phyloP scores from a whole-genome alignment of 2,113 vertebrate species.

The Phycodurus eques region DNA sequence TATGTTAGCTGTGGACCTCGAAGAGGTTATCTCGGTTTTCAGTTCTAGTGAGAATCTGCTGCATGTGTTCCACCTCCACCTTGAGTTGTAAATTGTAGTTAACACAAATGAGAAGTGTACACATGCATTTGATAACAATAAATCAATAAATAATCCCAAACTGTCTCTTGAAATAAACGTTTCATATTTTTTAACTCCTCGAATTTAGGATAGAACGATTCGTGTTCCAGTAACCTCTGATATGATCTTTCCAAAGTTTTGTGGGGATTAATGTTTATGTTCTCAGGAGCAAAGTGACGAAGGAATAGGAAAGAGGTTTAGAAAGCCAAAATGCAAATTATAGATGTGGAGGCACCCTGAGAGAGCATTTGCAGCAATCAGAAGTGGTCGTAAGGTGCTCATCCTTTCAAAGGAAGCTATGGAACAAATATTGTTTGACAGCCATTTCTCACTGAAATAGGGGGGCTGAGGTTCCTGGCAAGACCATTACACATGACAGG shows the following conservation, averaged over 20 bases:
- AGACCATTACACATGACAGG: background rate
- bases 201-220: no score
- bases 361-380: background rate
- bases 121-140: background rate
- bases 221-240: no score
- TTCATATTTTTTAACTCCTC: background rate
- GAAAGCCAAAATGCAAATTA: background rate
- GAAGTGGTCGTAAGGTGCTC: background rate
- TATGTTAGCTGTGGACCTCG: background rate
- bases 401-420: background rate
- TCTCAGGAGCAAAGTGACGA: background rate
- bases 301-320: background rate
- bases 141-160: background rate
- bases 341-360: background rate
- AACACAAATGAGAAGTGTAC: background rate
- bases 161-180: background rate
- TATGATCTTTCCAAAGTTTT: no score
- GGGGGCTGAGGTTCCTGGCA: background rate
- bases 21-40: background rate
- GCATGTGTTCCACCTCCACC: background rate
- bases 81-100: background rate
- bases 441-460: background rate
- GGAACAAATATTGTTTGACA: slow-evolving; percentile 1
- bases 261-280: no score
- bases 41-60: background rate